Conservation (phyloP, 1,140 invertebrate species). For the Penaeus japonicus region DNA sequence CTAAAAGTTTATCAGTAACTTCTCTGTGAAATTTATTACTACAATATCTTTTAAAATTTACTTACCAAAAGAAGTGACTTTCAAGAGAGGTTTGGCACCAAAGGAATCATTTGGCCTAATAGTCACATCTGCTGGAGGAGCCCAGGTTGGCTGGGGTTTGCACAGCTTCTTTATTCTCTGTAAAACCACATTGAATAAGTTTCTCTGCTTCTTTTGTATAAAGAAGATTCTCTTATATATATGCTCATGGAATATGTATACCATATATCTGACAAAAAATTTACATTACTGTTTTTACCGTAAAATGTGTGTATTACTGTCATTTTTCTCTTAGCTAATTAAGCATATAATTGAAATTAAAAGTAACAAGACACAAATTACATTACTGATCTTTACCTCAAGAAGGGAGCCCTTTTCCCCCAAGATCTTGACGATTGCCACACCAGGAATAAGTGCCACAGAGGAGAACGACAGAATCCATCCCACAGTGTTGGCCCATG, state of each 20-base stretch:
- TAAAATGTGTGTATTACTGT: too few relatives aligned
- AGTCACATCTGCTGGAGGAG: conserved; percentile 54
- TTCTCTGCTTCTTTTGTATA: not conserved
- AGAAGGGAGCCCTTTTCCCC: conserved; percentile 49
- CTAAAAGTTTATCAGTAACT: not conserved
- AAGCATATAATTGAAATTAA: not conserved
- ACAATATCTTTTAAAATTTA: not conserved
- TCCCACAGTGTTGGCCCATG: conserved; percentile 79
- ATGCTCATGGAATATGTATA: too few relatives aligned
- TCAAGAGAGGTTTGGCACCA: conserved; percentile 58
- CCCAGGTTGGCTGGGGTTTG: conserved; percentile 53
- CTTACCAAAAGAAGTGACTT: conserved; percentile 59
- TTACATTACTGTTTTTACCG: too few relatives aligned
- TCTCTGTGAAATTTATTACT: not conserved
- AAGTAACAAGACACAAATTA: not conserved
- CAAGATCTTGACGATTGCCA: conserved; percentile 71
- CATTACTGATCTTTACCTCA: conserved; percentile 25
- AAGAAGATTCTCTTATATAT: too few relatives aligned
- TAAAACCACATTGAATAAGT: not conserved
- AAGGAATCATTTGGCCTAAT: conserved; percentile 59
- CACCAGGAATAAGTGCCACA: conserved; percentile 74
- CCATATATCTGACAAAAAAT: too few relatives aligned
- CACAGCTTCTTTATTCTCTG: conserved; percentile 54
- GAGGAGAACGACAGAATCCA: conserved; percentile 79
- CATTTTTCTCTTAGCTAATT: too few relatives aligned